These are phyloP conservation scores for Zaprionus taronus DNA, from an alignment of 1,140 invertebrate genomes.

Conservation along the genomic window DNA sequence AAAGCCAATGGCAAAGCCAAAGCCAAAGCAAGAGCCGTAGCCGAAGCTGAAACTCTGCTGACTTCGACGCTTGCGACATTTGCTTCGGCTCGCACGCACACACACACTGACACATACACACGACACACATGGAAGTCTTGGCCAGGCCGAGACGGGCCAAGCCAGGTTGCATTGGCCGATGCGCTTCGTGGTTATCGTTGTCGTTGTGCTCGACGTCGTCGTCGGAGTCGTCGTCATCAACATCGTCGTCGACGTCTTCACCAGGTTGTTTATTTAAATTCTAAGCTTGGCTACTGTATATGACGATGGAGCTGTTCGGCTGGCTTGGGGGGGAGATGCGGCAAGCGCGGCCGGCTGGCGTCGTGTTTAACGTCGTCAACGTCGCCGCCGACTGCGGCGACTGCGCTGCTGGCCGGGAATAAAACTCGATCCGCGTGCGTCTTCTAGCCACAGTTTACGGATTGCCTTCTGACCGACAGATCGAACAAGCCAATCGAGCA, in stretches of 20 bases:
- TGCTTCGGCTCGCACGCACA: slow-evolving; percentile 12
- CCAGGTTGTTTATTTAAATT: slow-evolving; percentile 80
- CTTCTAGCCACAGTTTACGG: slow-evolving; percentile 85
- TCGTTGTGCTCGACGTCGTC: slow-evolving; percentile 24
- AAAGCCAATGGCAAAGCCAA: slow-evolving; percentile 6
- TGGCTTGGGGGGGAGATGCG: not conserved
- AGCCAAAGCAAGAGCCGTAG: slow-evolving; percentile 11
- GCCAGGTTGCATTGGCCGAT: slow-evolving; percentile 48
- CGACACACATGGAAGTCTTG: not conserved
- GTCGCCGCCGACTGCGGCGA: slow-evolving; percentile 40
- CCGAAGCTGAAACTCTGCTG: slow-evolving; percentile 31
- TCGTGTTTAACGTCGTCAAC: slow-evolving; percentile 55
- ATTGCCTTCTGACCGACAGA: slow-evolving; percentile 84
- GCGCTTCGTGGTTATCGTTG: slow-evolving; percentile 34
- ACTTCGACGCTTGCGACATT: slow-evolving; percentile 17
- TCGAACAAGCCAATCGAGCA: slow-evolving; percentile 80
- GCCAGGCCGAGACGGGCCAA: slow-evolving; percentile 31
- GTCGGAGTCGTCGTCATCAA: slow-evolving; percentile 16
- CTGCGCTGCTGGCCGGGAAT: slow-evolving; percentile 80
- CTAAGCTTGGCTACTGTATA: slow-evolving; percentile 79
- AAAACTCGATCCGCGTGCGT: slow-evolving; percentile 84
- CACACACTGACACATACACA: slow-evolving; percentile 8
- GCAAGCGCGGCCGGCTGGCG: slow-evolving; percentile 26
- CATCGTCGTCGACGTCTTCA: slow-evolving; percentile 47
- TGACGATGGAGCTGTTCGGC: slow-evolving; percentile 15